Evolutionary conservation across 2,113 vertebrate species (phyloP).

Genomic region (Halichoerus grypus): DNA sequence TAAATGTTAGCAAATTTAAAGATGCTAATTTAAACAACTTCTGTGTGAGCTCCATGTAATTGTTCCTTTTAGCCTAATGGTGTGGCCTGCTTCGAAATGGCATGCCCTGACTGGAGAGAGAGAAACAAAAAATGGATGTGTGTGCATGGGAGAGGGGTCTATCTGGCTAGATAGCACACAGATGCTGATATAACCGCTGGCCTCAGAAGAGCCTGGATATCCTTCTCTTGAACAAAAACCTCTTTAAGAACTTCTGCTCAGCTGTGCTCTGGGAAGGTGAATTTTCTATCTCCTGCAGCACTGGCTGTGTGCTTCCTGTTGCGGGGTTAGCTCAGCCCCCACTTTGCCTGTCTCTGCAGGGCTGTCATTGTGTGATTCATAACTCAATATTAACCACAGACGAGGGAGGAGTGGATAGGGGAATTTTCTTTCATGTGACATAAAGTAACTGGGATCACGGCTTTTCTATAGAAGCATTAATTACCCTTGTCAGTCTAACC

Average conservation of each 20-base stretch:
- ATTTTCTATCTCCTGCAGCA: slow-evolving; percentile 31
- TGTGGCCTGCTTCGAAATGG: background rate
- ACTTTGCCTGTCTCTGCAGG: slow-evolving; percentile 70
- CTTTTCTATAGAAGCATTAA: slow-evolving; percentile 79
- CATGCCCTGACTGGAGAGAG: background rate
- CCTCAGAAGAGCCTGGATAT: background rate
- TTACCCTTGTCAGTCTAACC: slow-evolving; percentile 69
- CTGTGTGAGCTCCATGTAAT: background rate
- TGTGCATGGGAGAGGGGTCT: background rate
- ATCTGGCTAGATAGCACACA: background rate
- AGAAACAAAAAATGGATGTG: background rate
- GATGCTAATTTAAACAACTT: slow-evolving; percentile 45
- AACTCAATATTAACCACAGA: slow-evolving; percentile 79
- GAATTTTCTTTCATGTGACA: slow-evolving; percentile 74
- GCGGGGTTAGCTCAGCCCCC: slow-evolving; percentile 55
- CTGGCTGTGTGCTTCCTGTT: slow-evolving; percentile 64
- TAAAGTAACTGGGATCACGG: slow-evolving; percentile 42
- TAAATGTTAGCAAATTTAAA: slow-evolving; percentile 33
- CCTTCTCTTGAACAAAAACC: background rate
- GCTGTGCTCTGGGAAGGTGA: slow-evolving; percentile 56
- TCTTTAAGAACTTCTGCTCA: slow-evolving; percentile 37
- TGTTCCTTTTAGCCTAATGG: slow-evolving; percentile 22
- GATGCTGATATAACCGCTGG: background rate
- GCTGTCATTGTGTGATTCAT: slow-evolving; percentile 75
- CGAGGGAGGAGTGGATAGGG: slow-evolving; percentile 63